Evolutionary conservation across 37 sponge, comb jelly and placozoan species (phyloP).

Genomic region (Petrosia ficiformis): DNA sequence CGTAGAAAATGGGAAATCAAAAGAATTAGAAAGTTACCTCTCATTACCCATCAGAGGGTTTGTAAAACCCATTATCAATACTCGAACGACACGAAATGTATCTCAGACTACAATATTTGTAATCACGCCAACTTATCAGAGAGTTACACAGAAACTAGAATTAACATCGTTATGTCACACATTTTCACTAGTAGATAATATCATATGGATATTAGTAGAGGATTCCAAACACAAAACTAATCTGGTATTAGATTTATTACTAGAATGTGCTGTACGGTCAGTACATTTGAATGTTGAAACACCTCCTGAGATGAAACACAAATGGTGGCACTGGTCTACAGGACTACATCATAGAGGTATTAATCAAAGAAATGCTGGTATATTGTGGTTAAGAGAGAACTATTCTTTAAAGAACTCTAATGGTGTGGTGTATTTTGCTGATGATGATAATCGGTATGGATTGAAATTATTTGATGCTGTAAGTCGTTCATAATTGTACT

Average conservation of each 20-base stretch:
- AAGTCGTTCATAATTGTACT: neutral
- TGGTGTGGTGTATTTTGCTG: conserved; percentile 92
- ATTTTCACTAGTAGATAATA: neutral
- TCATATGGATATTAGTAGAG: conserved; percentile 17
- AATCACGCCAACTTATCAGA: conserved; percentile 1
- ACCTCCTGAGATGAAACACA: neutral
- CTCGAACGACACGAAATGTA: neutral
- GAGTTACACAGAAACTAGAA: conserved; percentile 11
- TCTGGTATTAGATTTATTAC: neutral
- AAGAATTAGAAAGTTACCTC: no score
- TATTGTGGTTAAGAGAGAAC: conserved; percentile 49
- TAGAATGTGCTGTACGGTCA: neutral
- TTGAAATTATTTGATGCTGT: conserved; percentile 84
- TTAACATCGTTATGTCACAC: conserved; percentile 7
- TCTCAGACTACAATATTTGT: neutral
- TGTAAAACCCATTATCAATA: neutral
- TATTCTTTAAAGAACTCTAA: neutral
- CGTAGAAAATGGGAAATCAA: no score
- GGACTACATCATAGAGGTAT: conserved; percentile 49
- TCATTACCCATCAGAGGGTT: neutral
- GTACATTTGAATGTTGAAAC: conserved; percentile 1
- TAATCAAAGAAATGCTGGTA: conserved; percentile 72
- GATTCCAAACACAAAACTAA: conserved; percentile 1
- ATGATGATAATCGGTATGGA: conserved; percentile 92
- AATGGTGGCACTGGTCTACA: neutral